phyloP scores from a whole-genome alignment of 92 coral and sea anemone genomes.

The Epizoanthus rinbou region DNA sequence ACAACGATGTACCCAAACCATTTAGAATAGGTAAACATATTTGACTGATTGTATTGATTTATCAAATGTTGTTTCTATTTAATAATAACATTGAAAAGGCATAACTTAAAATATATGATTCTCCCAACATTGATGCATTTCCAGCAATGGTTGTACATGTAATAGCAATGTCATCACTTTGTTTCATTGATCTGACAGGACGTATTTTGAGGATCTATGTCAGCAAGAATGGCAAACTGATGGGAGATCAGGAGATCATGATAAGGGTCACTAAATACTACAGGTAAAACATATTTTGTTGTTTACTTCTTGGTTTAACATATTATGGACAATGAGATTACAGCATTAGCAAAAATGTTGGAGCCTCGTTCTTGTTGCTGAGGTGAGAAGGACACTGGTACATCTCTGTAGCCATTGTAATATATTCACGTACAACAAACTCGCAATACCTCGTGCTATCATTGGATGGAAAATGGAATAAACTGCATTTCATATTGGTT shows the following conservation, averaged over 20 bases:
- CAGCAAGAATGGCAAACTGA: slow-evolving; percentile 65
- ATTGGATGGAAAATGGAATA: too few relatives aligned
- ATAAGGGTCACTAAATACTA: slow-evolving; percentile 87
- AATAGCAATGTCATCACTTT: background rate
- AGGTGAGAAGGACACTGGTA: too few relatives aligned
- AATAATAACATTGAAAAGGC: too few relatives aligned
- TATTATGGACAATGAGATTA: too few relatives aligned
- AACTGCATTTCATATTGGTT: background rate
- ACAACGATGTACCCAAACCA: slow-evolving; percentile 87
- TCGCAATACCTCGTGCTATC: too few relatives aligned
- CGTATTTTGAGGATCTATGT: slow-evolving; percentile 69
- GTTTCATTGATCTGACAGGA: slow-evolving; percentile 53
- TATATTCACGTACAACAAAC: too few relatives aligned
- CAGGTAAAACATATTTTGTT: slow-evolving; percentile 55
- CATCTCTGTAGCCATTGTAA: too few relatives aligned
- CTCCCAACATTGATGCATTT: too few relatives aligned
- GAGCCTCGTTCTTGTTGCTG: too few relatives aligned
- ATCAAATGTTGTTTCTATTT: background rate
- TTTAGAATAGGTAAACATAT: slow-evolving; percentile 78
- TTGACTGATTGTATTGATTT: background rate
- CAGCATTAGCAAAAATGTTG: too few relatives aligned
- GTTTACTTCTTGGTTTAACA: too few relatives aligned
- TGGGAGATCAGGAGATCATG: slow-evolving; percentile 64
- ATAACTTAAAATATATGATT: too few relatives aligned
- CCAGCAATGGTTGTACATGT: background rate